These are phyloP conservation scores for Dione vanillae DNA, from an alignment of 2,888 invertebrate genomes.

Conservation along the genomic window DNA sequence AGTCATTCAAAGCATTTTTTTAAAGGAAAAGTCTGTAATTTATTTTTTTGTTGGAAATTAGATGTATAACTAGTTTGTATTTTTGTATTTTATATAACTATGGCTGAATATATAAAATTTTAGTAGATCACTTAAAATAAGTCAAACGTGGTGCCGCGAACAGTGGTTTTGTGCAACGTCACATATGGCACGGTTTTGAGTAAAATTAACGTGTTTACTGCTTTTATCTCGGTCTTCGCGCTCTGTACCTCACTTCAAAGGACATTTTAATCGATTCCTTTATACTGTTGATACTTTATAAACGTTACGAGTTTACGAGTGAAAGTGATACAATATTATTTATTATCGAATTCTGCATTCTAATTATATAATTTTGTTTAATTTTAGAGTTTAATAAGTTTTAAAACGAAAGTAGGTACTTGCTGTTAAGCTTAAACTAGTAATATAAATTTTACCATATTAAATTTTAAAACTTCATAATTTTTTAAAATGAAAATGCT, in stretches of 20 bases:
- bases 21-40: conserved; percentile 43
- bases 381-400: no score
- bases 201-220: conserved; percentile 53
- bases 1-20: conserved; percentile 38
- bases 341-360: not conserved
- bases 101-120: not conserved
- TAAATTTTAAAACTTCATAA: no score
- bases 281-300: conserved; percentile 43
- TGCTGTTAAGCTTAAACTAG: no score
- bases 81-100: not conserved
- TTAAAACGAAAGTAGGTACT: no score
- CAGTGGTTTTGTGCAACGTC: conserved; percentile 28
- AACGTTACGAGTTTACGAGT: conserved; percentile 37
- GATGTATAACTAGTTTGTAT: no score
- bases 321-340: conserved; percentile 39
- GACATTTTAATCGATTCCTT: conserved; percentile 50
- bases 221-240: conserved; percentile 57
- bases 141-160: conserved; percentile 13
- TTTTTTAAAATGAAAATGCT: no score
- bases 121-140: not conserved
- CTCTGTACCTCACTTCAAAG: conserved; percentile 54
- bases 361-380: no score
- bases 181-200: conserved; percentile 45
- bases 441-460: no score
- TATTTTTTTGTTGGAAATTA: conserved; percentile 37